Conservation (phyloP, 2,888 invertebrate genomes). For the Drosophila falleni region DNA sequence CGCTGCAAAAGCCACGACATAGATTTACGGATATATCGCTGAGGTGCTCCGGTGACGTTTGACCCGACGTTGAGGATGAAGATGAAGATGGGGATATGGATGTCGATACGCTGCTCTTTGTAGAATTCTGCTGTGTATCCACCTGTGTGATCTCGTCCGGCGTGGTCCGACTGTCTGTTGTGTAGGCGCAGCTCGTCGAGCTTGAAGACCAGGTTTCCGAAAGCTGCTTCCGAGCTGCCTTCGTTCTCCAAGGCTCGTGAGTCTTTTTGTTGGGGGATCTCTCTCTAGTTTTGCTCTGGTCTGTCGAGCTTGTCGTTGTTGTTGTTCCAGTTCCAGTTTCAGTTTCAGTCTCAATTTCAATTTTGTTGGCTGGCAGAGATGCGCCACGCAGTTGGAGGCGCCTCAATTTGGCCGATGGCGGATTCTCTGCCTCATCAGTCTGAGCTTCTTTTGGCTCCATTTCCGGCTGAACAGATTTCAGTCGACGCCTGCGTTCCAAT, state of each 20-base stretch:
- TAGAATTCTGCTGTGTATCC: no score
- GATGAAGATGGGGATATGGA: slow-evolving; percentile 1
- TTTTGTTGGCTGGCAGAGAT: slow-evolving; percentile 20
- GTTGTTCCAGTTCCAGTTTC: no score
- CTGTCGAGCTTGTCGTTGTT: not conserved
- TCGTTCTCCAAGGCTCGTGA: slow-evolving; percentile 71
- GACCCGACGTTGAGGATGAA: not conserved
- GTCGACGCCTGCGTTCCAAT: slow-evolving; percentile 58
- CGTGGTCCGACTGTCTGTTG: not conserved
- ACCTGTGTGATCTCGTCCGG: not conserved
- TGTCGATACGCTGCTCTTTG: not conserved
- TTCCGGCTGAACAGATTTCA: slow-evolving; percentile 6
- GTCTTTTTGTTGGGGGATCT: slow-evolving; percentile 8
- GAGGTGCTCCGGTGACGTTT: slow-evolving; percentile 42
- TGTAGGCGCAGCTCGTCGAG: not conserved
- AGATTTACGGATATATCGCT: slow-evolving; percentile 66
- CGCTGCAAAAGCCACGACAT: slow-evolving; percentile 56
- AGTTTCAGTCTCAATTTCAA: slow-evolving; percentile 1
- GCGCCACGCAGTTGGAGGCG: slow-evolving; percentile 32
- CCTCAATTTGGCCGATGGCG: slow-evolving; percentile 29
- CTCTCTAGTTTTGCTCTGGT: not conserved
- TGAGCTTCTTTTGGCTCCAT: slow-evolving; percentile 18
- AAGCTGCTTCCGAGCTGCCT: slow-evolving; percentile 73
- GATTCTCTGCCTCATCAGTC: slow-evolving; percentile 8
- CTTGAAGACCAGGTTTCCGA: slow-evolving; percentile 38